Conservation (phyloP, 2,113 vertebrate species). For the Tretioscincus oriximinensis region DNA sequence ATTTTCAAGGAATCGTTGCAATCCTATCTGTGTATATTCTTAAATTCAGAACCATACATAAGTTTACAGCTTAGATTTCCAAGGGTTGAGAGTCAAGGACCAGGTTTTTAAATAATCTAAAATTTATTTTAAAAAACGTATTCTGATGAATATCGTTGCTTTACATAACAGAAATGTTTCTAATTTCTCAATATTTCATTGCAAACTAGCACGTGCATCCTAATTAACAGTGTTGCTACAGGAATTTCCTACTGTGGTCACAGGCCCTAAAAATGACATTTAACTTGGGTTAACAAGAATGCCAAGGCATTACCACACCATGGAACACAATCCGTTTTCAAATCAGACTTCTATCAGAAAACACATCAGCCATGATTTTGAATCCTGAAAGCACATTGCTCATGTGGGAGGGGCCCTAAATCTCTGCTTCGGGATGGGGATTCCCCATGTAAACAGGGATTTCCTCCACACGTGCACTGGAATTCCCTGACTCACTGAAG, state of each 20-base stretch:
- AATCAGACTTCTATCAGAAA: background rate
- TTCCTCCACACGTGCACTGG: constrained; percentile 28
- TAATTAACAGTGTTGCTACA: constrained; percentile 20
- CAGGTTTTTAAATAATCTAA: background rate
- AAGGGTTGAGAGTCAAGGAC: background rate
- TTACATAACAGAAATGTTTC: background rate
- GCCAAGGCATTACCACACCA: background rate
- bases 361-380: constrained; percentile 3
- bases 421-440: constrained; percentile 27
- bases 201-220: constrained; percentile 11
- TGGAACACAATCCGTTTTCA: background rate
- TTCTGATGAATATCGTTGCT: background rate
- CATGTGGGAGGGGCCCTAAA: constrained; percentile 20
- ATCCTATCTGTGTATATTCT: background rate
- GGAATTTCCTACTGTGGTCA: background rate
- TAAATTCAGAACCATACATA: background rate
- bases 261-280: background rate
- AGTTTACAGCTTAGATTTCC: background rate
- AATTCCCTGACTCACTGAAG: constrained; percentile 24
- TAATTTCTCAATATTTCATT: background rate
- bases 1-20: background rate
- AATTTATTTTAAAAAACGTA: background rate
- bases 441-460: constrained; percentile 35
- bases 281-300: background rate
- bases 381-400: background rate